Base-by-base conservation (phyloP, 2,888 invertebrate species). In the Leucophenga maculata region DNA sequence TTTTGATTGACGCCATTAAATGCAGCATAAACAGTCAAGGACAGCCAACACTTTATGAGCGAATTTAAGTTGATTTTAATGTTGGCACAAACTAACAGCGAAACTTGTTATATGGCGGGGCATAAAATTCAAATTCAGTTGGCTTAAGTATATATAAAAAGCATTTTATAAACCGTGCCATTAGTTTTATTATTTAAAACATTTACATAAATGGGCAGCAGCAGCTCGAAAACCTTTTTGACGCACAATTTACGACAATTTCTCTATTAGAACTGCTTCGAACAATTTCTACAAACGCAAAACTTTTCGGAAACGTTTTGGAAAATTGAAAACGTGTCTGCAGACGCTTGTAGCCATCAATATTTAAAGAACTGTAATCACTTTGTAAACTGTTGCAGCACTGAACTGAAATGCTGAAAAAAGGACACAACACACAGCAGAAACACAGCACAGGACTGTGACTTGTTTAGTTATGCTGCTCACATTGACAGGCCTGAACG, bases 331-430 rank as follows among this genome's bases (percentile, higher is more conserved):
- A 85, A 85, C 85, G 85, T 85, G 85, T 85, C 85, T 84, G 78
- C 14, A 46, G 18, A 9, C 60, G 20, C 26, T n/a, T n/a, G n/a
- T n/a, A 75, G 73, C 73, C 83, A 85, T 85, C 86, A 85, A 85
- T 85, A 85, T 85, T 85, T 85, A 85, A 85, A 79, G 77, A 83
- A 77, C 75, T 82, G 84, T 85, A 85, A 85, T 85, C 86, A 85
- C 84, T 85, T 85, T 84, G 84, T 85, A 85, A 85, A 82, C 83
- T 18, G 84, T 67, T 75, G 48, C 57, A 65, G 62, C 22, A 48
- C n/a, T n/a, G n/a, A 60, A 54, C 55, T 60, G 20, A 62, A 50
- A 31, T n/a, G n/a, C n/a, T 16, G 18, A 14, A 22, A 8, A 59
- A 48, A 39, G 32, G 26, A 39, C 59, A 13, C 11, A 26, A 3